Base-by-base conservation (phyloP, 2,113 vertebrate genomes). In the Rhabdomys dilectus region DNA sequence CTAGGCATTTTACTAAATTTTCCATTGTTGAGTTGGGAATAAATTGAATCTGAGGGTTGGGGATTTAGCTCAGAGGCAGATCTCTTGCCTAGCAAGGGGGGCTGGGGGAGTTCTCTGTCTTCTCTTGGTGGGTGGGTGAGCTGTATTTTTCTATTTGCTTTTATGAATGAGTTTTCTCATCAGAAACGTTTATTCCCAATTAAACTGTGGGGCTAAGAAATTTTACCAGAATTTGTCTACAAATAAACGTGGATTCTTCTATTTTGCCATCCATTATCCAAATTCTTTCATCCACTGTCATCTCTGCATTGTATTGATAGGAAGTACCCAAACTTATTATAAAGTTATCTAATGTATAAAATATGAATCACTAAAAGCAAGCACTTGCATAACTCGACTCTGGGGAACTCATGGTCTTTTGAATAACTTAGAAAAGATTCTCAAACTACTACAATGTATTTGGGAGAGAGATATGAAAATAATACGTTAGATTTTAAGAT, bases 291-390 rank as follows among this genome's bases (percentile, higher is more conserved):
- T 84, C 86, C 72, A 89, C 8, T 39, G 85, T 90, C 24, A 5
- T 96, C 88, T 95, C 87, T 91, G 86, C 87, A 42, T 80, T 73
- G 89, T 81, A 86, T 96, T 96, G 80, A 78, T 95, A 36, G 39
- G 93, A 91, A 48, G 12, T 31, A 19, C 64, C n/a, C 11, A 84
- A 58, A 68, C 73, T 22, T 80, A 36, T 95, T 68, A 75, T 84
- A 96, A 89, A 96, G 75, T 66, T 93, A 68, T 16, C 60, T 82
- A 92, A 84, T 70, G 36, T 22, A 9, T 34, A n/a, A 29, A 42
- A 36, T 78, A 77, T 85, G 64, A 70, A 62, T 87, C 48, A 87
- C 53, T 87, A 36, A 86, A 95, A 58, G 17, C 19, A 64, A 95
- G 24, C 84, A 78, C 31, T 92, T 92, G 36, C 81, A 51, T 92